Base-by-base conservation (phyloP, 37 sponge, comb jelly and placozoan genomes). In the Chondrilla cf. caribensis region DNA sequence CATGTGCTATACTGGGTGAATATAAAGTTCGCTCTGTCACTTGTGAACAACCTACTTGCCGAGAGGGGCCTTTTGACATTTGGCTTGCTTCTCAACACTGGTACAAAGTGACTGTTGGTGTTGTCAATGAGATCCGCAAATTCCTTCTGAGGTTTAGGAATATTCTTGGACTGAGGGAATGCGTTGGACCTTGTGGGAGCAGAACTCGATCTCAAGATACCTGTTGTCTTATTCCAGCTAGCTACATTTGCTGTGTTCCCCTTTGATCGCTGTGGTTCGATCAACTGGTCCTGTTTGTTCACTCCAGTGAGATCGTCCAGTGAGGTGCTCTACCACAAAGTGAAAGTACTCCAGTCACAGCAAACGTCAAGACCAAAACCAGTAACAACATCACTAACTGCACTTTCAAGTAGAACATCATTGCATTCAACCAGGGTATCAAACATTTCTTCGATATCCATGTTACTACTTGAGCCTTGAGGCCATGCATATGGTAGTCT, bases 341-440 rank as follows among this genome's bases (percentile, higher is more conserved):
- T n/a, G n/a, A n/a, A n/a, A n/a, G n/a, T n/a, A n/a, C n/a, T n/a
- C n/a, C n/a, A n/a, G n/a, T n/a, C n/a, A n/a, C n/a, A n/a, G n/a
- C n/a, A n/a, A n/a, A n/a, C n/a, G n/a, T n/a, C n/a, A n/a, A n/a
- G n/a, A n/a, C n/a, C n/a, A n/a, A n/a, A n/a, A n/a, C n/a, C n/a
- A n/a, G n/a, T n/a, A n/a, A n/a, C n/a, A n/a, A n/a, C 38, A 31
- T 22, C 3, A 77, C 85, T 84, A 55, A 91, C 97, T 15, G 91
- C 90, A 81, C 82, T 84, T 85, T 97, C 97, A 43, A 97, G 79
- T 6, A 93, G 58, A 17, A 85, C 66, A 68, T 97, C 97, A 54
- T 97, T 97, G 17, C 92, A 89, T 60, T 97, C 97, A 17, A 94
- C 83, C 17, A 97, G 76, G 0, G 84, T 75, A 28, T 97, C 97